Conservation (phyloP, 2,888 invertebrate species). For the Rhimphoctona megacephalus region DNA sequence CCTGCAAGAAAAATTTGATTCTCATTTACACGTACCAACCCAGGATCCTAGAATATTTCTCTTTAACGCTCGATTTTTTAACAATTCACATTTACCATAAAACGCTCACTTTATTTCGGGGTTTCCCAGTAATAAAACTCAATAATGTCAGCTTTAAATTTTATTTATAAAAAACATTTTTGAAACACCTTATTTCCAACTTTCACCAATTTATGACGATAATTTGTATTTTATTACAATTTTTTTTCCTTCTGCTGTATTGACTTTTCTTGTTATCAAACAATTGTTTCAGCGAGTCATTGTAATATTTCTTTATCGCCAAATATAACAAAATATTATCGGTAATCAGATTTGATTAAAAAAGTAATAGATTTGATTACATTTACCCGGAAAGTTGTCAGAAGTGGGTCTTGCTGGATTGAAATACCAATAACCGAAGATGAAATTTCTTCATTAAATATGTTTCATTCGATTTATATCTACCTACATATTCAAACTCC, state of each 20-base stretch:
- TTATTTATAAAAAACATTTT: not conserved
- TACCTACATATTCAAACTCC: not conserved
- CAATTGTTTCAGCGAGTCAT: too few relatives aligned
- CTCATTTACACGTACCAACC: not conserved
- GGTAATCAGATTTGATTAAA: too few relatives aligned
- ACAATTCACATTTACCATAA: not conserved
- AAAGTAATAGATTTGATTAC: too few relatives aligned
- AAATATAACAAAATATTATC: too few relatives aligned
- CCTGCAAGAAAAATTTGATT: not conserved
- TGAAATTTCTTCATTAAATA: not conserved
- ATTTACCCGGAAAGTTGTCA: too few relatives aligned
- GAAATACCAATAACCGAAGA: not conserved
- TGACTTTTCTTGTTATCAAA: not conserved
- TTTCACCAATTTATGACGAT: not conserved
- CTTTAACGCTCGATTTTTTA: not conserved
- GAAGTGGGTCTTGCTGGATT: too few relatives aligned
- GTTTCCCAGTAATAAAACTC: not conserved
- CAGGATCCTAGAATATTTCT: not conserved
- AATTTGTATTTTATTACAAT: not conserved
- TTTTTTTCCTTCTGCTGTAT: too few relatives aligned
- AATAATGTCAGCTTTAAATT: not conserved
- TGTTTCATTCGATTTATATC: not conserved
- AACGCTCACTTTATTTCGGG: not conserved
- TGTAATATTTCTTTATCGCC: too few relatives aligned
- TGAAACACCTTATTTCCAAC: not conserved